These are phyloP conservation scores for Drosophila orena DNA, from an alignment of 1,140 invertebrate species.

Conservation along the genomic window DNA sequence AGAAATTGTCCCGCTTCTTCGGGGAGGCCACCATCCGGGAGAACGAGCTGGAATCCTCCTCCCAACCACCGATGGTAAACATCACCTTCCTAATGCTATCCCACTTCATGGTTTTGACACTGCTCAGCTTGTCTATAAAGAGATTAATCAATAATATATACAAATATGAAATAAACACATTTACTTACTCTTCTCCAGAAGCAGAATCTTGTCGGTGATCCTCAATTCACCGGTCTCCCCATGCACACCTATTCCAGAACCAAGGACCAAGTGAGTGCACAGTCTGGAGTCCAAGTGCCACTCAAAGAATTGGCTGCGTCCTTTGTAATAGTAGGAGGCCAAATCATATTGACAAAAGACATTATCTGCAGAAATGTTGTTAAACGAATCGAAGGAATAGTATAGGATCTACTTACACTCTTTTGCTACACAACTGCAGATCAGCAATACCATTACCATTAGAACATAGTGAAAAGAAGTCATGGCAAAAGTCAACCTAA, in stretches of 20 bases:
- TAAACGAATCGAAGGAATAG: no score
- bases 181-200: slow-evolving; percentile 15
- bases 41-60: slow-evolving; percentile 87
- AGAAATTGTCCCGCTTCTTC: slow-evolving; percentile 84
- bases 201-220: not conserved
- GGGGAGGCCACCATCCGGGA: slow-evolving; percentile 85
- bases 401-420: not conserved
- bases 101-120: not conserved
- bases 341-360: slow-evolving; percentile 63
- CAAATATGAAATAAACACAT: not conserved
- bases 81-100: slow-evolving; percentile 86
- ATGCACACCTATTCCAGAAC: slow-evolving; percentile 87
- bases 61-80: slow-evolving; percentile 90
- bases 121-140: not conserved
- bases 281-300: slow-evolving; percentile 86
- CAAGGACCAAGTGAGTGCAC: slow-evolving; percentile 89
- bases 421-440: not conserved
- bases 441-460: not conserved
- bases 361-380: slow-evolving; percentile 32
- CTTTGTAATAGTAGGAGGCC: slow-evolving; percentile 8
- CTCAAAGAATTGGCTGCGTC: slow-evolving; percentile 10
- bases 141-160: no score
- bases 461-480: not conserved
- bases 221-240: slow-evolving; percentile 86
- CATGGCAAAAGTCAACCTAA: not conserved